phyloP scores from a whole-genome alignment of 1,140 invertebrate genomes.

The Drosophila tani region DNA sequence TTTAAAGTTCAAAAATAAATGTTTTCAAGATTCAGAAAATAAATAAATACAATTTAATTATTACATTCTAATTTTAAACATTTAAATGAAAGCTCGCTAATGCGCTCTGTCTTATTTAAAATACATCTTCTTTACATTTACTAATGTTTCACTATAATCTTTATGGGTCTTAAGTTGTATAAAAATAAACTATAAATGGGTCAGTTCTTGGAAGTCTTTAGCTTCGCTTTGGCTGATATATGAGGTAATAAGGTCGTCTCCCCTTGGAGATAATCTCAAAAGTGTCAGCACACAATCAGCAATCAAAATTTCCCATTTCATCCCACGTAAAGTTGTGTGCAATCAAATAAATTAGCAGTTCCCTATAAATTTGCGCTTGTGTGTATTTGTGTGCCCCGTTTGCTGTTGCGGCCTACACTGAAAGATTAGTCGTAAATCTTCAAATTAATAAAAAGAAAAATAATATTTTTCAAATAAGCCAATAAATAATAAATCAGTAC shows the following conservation, averaged over 20 bases:
- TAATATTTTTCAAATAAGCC: neutral
- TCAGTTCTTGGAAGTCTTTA: conserved; percentile 1
- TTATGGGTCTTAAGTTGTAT: neutral
- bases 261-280: conserved; percentile 1
- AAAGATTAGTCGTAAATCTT: neutral
- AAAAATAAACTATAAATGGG: conserved; percentile 18
- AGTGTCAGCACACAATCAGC: conserved; percentile 22
- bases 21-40: neutral
- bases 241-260: neutral
- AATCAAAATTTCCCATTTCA: conserved; percentile 8
- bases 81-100: neutral
- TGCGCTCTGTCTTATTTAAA: neutral
- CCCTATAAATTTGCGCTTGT: neutral
- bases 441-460: neutral
- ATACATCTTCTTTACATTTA: neutral
- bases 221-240: neutral
- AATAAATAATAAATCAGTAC: no score
- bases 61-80: no score
- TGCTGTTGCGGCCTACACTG: neutral
- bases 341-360: conserved; percentile 27
- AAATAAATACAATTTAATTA: no score
- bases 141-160: neutral
- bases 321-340: conserved; percentile 16
- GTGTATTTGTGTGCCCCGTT: neutral
- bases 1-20: neutral